Evolutionary conservation across 2,113 vertebrate genomes (phyloP).

Genomic region (Centropus unirufus): DNA sequence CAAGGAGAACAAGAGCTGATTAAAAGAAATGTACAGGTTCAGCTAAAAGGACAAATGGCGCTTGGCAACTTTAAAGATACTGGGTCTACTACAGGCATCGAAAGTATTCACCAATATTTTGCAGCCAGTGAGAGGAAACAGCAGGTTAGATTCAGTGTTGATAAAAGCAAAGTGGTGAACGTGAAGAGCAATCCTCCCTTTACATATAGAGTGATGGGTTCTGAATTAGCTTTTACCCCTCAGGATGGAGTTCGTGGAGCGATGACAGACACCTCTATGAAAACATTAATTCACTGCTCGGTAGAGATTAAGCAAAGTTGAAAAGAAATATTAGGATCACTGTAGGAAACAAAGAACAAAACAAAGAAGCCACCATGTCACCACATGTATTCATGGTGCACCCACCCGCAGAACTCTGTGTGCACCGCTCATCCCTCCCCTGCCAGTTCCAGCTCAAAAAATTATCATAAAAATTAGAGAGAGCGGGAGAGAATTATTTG

Average conservation of each 20-base stretch:
- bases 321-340: slow-evolving; percentile 49
- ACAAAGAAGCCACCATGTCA: slow-evolving; percentile 28
- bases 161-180: neutral
- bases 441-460: neutral
- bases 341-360: slow-evolving; percentile 31
- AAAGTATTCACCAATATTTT: neutral
- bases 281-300: slow-evolving; percentile 59
- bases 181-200: slow-evolving; percentile 22
- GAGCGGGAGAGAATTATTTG: neutral
- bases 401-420: neutral
- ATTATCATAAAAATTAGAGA: neutral
- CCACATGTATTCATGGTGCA: neutral
- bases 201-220: neutral
- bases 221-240: slow-evolving; percentile 55
- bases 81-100: neutral
- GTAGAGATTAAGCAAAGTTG: slow-evolving; percentile 35
- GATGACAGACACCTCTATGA: slow-evolving; percentile 51
- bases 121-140: neutral
- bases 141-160: neutral
- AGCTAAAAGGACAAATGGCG: neutral
- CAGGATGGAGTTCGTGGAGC: slow-evolving; percentile 7
- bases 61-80: neutral
- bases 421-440: neutral
- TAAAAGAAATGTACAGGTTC: neutral
- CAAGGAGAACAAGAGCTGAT: neutral